A percentile compares a stretch with the other conserved stretches of the same genome.
These are phyloP conservation scores for Lycopodina hypogea DNA, from an alignment of 37 sponge, comb jelly and placozoan species.

Conservation along the genomic window DNA sequence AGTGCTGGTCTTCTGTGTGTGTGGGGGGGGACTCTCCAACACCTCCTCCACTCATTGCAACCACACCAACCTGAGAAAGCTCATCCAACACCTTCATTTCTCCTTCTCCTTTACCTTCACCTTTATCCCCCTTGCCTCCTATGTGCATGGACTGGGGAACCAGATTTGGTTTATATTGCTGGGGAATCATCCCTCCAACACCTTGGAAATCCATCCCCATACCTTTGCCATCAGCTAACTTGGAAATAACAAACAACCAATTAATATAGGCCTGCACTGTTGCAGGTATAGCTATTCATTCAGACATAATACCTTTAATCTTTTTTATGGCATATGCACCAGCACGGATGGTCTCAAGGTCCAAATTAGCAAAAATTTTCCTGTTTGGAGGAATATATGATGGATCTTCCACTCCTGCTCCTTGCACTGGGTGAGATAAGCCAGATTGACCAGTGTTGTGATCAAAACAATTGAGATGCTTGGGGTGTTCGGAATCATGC, in stretches of 20 bases:
- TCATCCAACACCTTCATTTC: not conserved
- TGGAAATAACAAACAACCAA: not conserved
- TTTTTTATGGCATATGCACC: constrained; percentile 37
- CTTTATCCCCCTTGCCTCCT: not conserved
- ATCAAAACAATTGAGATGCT: not conserved
- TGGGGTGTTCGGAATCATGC: not conserved
- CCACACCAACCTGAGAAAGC: not conserved
- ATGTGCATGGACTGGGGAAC: not conserved
- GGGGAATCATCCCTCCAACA: not conserved
- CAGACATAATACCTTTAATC: constrained; percentile 9
- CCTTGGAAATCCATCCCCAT: not conserved
- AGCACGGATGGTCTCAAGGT: constrained; percentile 15
- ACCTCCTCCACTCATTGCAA: not conserved
- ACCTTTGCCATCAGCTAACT: not conserved
- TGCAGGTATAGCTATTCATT: not conserved
- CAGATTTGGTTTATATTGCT: not conserved
- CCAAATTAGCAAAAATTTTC: not conserved
- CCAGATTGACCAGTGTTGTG: not conserved
- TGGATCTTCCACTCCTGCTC: not conserved
- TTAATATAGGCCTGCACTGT: constrained; percentile 7
- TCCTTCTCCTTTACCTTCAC: not conserved
- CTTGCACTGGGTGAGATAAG: not conserved
- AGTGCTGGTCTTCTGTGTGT: constrained; percentile 40
- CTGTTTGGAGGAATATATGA: not conserved
- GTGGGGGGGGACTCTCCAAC: constrained; percentile 24